Evolutionary conservation across 2,113 vertebrate species (phyloP).

Genomic region (Ammodytes marinus): DNA sequence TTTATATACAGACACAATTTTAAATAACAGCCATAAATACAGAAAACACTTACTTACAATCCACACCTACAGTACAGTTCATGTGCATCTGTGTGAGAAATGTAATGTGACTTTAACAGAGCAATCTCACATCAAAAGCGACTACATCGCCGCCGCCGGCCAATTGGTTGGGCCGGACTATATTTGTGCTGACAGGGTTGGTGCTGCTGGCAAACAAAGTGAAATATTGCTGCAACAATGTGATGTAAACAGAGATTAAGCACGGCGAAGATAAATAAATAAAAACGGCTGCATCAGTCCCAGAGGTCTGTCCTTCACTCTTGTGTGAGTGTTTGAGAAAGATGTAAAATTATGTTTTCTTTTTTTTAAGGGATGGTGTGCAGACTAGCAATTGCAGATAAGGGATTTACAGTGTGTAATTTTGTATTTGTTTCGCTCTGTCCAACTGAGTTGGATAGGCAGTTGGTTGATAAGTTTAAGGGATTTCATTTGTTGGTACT

Average conservation of each 20-base stretch:
- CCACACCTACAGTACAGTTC: conserved; percentile 14
- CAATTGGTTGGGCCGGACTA: neutral
- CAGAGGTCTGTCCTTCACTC: neutral
- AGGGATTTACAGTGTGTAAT: conserved; percentile 26
- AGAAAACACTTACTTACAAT: conserved; percentile 39
- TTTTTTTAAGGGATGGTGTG: conserved; percentile 8
- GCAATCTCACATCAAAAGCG: conserved; percentile 25
- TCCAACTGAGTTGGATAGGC: conserved; percentile 17
- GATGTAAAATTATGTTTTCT: conserved; percentile 53
- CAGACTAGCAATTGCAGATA: conserved; percentile 28
- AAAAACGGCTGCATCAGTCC: conserved; percentile 37
- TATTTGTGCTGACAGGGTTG: neutral
- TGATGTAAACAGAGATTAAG: conserved; percentile 61
- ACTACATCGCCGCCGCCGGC: neutral
- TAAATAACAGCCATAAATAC: conserved; percentile 44
- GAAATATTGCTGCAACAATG: conserved; percentile 53
- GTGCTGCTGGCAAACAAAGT: conserved; percentile 44
- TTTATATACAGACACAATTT: conserved; percentile 9
- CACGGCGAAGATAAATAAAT: conserved; percentile 34
- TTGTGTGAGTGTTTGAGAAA: conserved; percentile 49
- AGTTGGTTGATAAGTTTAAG: conserved; percentile 26
- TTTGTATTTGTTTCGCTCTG: conserved; percentile 37
- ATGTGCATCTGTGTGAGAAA: conserved; percentile 6
- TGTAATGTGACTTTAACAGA: neutral
- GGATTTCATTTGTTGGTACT: conserved; percentile 32